Evolutionary conservation across 2,113 vertebrate genomes (phyloP).

Genomic region (Anas platyrhynchos): DNA sequence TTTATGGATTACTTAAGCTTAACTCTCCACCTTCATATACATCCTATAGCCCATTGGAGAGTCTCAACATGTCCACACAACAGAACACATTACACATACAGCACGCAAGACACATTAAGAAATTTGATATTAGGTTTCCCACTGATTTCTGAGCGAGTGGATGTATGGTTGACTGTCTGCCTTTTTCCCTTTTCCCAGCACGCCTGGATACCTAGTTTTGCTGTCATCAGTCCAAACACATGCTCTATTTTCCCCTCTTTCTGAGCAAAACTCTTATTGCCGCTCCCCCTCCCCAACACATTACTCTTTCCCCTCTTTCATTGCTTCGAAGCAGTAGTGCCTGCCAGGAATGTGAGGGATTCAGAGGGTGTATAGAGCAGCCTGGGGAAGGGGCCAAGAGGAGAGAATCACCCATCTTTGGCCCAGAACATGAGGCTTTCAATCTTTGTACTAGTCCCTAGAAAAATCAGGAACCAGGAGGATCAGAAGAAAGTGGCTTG

Average conservation of each 20-base stretch:
- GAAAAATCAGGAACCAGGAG: not conserved
- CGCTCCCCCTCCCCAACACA: not conserved
- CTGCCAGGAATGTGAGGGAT: conserved; percentile 5
- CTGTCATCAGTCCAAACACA: conserved; percentile 53
- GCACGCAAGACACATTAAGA: not conserved
- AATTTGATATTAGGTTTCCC: conserved; percentile 15
- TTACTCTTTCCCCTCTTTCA: conserved; percentile 29
- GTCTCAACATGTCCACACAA: not conserved
- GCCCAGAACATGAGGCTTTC: not conserved
- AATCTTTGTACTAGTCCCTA: not conserved
- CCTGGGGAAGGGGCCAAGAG: not conserved
- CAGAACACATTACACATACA: not conserved
- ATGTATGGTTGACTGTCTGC: conserved; percentile 13
- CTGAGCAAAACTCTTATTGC: conserved; percentile 30
- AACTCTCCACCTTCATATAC: not conserved
- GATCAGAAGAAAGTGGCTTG: not conserved
- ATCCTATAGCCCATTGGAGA: not conserved
- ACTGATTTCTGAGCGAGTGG: conserved; percentile 39
- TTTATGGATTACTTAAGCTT: not conserved
- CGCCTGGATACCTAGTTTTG: conserved; percentile 60
- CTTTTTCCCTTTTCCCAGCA: conserved; percentile 49
- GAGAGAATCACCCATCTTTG: not conserved
- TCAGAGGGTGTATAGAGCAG: not conserved
- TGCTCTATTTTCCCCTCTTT: conserved; percentile 43
- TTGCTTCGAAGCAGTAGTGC: not conserved